Evolutionary conservation across 2,888 invertebrate species (phyloP), one percentile per base, ranked within the genome.

Genomic region (Proisotoma minuta): DNA sequence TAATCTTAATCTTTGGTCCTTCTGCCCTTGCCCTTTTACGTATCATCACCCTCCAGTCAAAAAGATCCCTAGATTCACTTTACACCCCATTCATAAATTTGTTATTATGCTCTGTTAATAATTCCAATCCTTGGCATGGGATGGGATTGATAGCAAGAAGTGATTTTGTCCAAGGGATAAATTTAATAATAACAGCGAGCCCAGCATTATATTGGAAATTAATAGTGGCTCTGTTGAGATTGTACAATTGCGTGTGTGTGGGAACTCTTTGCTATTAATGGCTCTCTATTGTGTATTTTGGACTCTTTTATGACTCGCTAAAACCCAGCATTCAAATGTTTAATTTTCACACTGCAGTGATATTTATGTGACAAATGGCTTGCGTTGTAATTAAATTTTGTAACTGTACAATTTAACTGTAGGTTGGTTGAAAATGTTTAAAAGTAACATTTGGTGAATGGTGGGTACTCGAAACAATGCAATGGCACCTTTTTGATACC

Each of bases 251-350:
- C n/a, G n/a, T n/a, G n/a, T 34, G 34, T 34, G 34, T 34, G 34
- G 34, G 15, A 34, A 34, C 34, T 8, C 34, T 10, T 10, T 15
- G 34, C 34, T 43, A 43, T 43, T 43, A 43, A 43, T 43, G 20
- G 43, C 43, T n/a, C 20, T 43, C 43, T n/a, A 43, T 43, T 43
- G 43, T 43, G 20, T 43, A 20, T 12, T 43, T 43, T 43, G 43
- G 43, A 8, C 34, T 43, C 43, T n/a, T 43, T 43, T 43, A 43
- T n/a, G 43, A 43, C 43, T 43, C 43, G 43, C 43, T 43, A 43
- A 43, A 43, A 5, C 20, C 15, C 18, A 20, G 43, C 20, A 43
- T 43, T 43, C 20, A 43, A n/a, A 43, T 43, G 20, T 43, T 43
- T 43, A 20, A 15, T 43, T 43, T 43, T 20, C 43, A 18, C 18